Evolutionary conservation across 2,797 vertebrate genomes (phyloP), one percentile per base, ranked within the genome.

Genomic region (Artibeus jamaicensis): DNA sequence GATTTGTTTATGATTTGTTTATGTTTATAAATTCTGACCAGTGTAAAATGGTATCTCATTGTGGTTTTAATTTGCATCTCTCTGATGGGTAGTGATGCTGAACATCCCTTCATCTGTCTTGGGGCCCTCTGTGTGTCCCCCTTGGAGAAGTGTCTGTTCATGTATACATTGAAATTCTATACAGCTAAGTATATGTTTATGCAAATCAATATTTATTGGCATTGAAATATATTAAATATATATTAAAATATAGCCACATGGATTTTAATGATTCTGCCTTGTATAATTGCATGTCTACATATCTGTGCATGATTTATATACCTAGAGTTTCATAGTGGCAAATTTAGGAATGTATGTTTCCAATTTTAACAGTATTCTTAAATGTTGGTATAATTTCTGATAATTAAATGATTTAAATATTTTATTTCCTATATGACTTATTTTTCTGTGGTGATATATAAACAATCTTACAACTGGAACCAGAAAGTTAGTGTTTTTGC

Each of bases 391-490:
- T 95, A 84, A 65, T 87, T 96, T 92, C 59, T 70, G 37, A 42
- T 70, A 82, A 53, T 68, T 96, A 96, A 84, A 24, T 70, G 15
- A 34, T 95, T 92, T 62, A 82, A 59, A 37, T 18, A 70, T 90
- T 59, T 82, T 65, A 77, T 81, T 91, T 89, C 14, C 6, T 46
- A 12, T 71, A 15, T 65, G 68, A 14, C 10, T 91, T 93, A 85
- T 37, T 82, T 74, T 91, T 91, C 29, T 53, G 6, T 32, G 65
- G 16, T 92, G n/a, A 34, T 90, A 32, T 57, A 70, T 70, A 67
- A 0, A 70, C 14, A 90, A 26, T 62, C 16, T 92, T 94, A 62
- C 81, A 85, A 62, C 29, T 62, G 59, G 32, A 32, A 62, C 26
- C 59, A 62, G 59, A 62, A 59, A 62, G 26, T 32, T 26, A 62